Percentiles rank a stretch among this genome's conserved stretches.
These are phyloP conservation scores for Ptychoptera albimana DNA, from an alignment of 2,888 invertebrate species.

Conservation along the genomic window DNA sequence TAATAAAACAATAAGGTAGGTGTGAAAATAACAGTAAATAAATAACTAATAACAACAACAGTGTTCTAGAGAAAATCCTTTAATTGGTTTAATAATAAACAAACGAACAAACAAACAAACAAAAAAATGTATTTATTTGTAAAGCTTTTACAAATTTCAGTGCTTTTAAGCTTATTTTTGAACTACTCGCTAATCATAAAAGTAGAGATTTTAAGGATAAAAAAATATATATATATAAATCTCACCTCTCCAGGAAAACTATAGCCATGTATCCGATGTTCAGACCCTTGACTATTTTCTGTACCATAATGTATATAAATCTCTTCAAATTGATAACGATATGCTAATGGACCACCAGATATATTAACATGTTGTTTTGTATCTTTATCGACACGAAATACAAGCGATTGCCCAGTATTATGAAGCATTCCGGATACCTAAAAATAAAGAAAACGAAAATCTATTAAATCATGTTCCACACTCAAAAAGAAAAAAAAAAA, in stretches of 20 bases:
- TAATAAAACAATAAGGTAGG: no score
- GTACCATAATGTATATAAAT: slow-evolving; percentile 91
- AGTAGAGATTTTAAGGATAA: no score
- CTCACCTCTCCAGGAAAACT: slow-evolving; percentile 95
- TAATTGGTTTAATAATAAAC: background rate
- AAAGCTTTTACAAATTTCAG: no score
- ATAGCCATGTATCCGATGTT: slow-evolving; percentile 88
- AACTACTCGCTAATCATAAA: no score
- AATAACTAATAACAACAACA: no score
- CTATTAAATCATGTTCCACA: background rate
- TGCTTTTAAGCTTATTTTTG: no score
- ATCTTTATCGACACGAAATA: slow-evolving; percentile 81
- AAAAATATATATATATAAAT: slow-evolving; percentile 10
- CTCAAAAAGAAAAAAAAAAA: no score
- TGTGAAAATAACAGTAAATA: no score
- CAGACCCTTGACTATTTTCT: slow-evolving; percentile 81
- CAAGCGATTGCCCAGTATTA: slow-evolving; percentile 89
- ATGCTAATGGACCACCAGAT: slow-evolving; percentile 89
- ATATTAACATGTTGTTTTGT: slow-evolving; percentile 87
- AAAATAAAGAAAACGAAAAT: slow-evolving; percentile 8
- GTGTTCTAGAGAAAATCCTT: background rate
- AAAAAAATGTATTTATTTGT: no score
- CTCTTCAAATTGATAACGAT: slow-evolving; percentile 89
- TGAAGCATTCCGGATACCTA: slow-evolving; percentile 78
- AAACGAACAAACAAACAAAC: no score